These are phyloP conservation scores for Sepiola atlantica DNA, from an alignment of 2,888 invertebrate genomes.

Conservation along the genomic window DNA sequence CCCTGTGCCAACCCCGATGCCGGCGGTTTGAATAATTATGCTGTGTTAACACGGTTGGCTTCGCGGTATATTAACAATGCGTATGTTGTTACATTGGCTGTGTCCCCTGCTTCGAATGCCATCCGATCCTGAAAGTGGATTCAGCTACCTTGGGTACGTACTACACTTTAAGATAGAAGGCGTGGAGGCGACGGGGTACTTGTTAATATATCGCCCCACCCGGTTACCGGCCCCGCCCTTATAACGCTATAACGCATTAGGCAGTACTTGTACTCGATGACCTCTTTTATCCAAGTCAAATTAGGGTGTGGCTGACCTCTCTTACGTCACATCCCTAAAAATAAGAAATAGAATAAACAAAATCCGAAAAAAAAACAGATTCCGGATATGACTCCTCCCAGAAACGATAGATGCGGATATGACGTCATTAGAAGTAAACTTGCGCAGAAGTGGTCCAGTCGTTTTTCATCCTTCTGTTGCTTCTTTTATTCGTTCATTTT, in stretches of 20 bases:
- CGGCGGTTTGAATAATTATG: too few relatives aligned
- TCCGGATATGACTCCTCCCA: conserved; percentile 32
- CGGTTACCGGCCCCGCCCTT: background rate
- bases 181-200: background rate
- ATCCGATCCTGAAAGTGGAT: background rate
- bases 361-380: background rate
- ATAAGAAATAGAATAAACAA: background rate
- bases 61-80: background rate
- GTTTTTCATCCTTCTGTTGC: background rate
- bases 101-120: background rate
- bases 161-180: background rate
- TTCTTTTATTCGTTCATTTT: background rate
- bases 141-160: background rate
- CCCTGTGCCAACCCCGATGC: too few relatives aligned
- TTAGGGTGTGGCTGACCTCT: background rate
- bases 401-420: background rate
- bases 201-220: background rate
- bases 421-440: background rate
- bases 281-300: background rate
- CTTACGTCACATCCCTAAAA: conserved; percentile 18
- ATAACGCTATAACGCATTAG: background rate
- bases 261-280: background rate
- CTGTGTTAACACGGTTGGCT: background rate
- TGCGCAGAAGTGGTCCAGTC: background rate
- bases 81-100: background rate